phyloP scores from a whole-genome alignment of 1,140 invertebrate species.

The Lordiphosa collinella region DNA sequence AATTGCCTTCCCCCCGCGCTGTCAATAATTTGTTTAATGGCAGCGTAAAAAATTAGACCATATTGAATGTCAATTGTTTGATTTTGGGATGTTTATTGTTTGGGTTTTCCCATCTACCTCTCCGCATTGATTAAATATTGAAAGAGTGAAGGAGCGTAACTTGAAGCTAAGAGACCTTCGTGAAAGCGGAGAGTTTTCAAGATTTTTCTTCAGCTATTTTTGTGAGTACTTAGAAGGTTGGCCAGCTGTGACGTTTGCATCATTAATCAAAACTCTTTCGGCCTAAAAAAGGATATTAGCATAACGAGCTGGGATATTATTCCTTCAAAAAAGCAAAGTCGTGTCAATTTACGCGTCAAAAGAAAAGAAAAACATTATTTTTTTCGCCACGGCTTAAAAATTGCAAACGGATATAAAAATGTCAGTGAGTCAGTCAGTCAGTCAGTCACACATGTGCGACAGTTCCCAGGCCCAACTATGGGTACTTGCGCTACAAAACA shows the following conservation, averaged over 20 bases:
- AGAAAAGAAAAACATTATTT: constrained; percentile 35
- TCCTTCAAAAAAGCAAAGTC: constrained; percentile 56
- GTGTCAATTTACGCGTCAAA: constrained; percentile 68
- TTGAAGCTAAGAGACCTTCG: constrained; percentile 19
- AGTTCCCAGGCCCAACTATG: constrained; percentile 65
- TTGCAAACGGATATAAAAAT: constrained; percentile 67
- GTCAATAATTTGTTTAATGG: constrained; percentile 78
- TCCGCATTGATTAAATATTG: constrained; percentile 72
- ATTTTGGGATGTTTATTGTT: constrained; percentile 63
- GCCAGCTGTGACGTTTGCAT: constrained; percentile 51
- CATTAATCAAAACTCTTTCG: constrained; percentile 77
- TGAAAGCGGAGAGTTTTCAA: constrained; percentile 28
- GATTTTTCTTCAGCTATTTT: constrained; percentile 10
- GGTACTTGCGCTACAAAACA: constrained; percentile 40
- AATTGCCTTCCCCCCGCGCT: constrained; percentile 20
- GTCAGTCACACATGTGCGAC: constrained; percentile 54
- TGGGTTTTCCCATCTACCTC: constrained; percentile 24
- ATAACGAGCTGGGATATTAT: constrained; percentile 48
- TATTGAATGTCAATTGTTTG: constrained; percentile 79
- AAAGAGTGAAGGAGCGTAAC: constrained; percentile 62
- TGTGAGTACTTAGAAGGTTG: constrained; percentile 32
- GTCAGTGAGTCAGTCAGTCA: constrained; percentile 27
- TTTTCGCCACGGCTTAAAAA: constrained; percentile 58
- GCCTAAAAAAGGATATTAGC: constrained; percentile 52
- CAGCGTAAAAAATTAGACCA: constrained; percentile 79